These are phyloP conservation scores for Phaenicophaeus curvirostris DNA, from an alignment of 2,797 vertebrate species.

Conservation along the genomic window DNA sequence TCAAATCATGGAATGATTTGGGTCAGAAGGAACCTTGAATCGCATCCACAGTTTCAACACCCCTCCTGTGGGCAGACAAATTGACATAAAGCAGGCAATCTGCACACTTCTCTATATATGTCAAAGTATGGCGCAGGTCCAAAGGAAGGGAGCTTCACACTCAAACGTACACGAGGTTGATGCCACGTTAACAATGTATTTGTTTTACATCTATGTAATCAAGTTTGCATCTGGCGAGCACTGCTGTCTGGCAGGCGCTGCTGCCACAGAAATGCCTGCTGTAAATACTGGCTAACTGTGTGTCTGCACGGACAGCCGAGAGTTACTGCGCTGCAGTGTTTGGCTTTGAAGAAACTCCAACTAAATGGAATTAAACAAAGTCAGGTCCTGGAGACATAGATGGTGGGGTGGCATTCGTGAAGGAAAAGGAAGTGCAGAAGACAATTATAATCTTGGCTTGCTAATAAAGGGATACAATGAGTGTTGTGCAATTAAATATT, in stretches of 20 bases:
- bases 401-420: background rate
- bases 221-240: background rate
- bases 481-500: conserved; percentile 58
- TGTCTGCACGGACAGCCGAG: background rate
- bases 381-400: background rate
- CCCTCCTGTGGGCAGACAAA: background rate
- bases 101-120: background rate
- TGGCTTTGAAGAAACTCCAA: background rate
- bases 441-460: conserved; percentile 46
- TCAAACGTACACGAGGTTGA: background rate
- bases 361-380: background rate
- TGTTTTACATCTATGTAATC: background rate
- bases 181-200: conserved; percentile 8
- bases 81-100: background rate
- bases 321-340: background rate
- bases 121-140: background rate
- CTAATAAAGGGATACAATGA: conserved; percentile 44
- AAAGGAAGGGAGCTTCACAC: conserved; percentile 31
- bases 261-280: background rate
- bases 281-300: conserved; percentile 12
- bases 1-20: no score
- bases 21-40: no score
- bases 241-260: conserved; percentile 18
- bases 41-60: no score
- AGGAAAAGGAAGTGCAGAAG: background rate